Evolutionary conservation across 2,797 vertebrate genomes (phyloP), one percentile per base, ranked within the genome.

Genomic region (Xerus rutilus): DNA sequence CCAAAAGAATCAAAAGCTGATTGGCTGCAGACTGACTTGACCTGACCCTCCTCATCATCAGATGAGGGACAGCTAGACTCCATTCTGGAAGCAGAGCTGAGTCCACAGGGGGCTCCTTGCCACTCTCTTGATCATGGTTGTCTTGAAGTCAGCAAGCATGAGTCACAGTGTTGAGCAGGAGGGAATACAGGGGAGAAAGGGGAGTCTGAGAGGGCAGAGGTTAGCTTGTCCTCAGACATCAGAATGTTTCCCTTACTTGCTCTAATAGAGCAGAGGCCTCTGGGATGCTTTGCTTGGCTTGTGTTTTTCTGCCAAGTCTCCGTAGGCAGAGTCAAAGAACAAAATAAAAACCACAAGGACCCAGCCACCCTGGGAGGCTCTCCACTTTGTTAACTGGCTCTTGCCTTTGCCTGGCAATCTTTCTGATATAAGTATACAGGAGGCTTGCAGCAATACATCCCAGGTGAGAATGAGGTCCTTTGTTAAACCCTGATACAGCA

Each of bases 401-500:
- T 1, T 47, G 35, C 35, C 43, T 74, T 83, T 86, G 39, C 67
- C 65, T 49, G 12, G 43, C 21, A 25, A 47, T 59, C 79, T 76
- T 76, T 83, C 89, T 84, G 17, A 73, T 49, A 39, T 6, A 35
- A 72, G 39, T 93, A 73, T 79, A 57, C 95, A 49, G 54, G 86
- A 97, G 47, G 82, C 87, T 72, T 84, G 23, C 0, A 77, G 52
- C 74, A 49, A 15, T 4, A 2, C 17, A 0, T 45, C 83, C 87
- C 62, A 20, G 85, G 67, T 54, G 81, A 25, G 92, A 95, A 45
- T 87, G 65, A 65, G 9, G 35, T 28, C 52, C 82, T 89, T 95
- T 91, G 88, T 96, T 67, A 95, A 87, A 39, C 72, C 43, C 35
- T 82, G 65, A 81, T 78, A n/a, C 70, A 74, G 35, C 64, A 78